Base-by-base conservation (phyloP, 2,888 invertebrate genomes). In the Drosophila monieri region DNA sequence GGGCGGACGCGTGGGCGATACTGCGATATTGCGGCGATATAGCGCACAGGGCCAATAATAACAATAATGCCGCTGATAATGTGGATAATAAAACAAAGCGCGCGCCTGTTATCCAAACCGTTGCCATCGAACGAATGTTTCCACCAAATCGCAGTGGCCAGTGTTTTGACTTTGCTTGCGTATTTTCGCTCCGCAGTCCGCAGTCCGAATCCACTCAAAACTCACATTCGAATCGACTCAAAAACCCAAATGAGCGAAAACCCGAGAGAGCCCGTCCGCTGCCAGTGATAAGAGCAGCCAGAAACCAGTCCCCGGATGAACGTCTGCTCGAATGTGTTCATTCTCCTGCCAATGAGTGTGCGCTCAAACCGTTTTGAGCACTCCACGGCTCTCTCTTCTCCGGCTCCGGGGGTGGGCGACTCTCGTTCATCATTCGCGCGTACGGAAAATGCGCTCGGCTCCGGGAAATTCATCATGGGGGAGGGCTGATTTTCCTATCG, bases 41-140 rank as follows among this genome's bases (percentile, higher is more conserved):
- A 49, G 58, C 43, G 53, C 58, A 74, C 73, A 74, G 72, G 85
- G 77, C 78, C 77, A 88, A 87, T 89, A 87, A 87, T 89, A 90
- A 90, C 88, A 89, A 90, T 88, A 89, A 90, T 88, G 85, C 80
- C 88, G 90, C 83, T 89, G 90, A 90, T 90, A 89, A 90, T 89
- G 69, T 69, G 77, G 88, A 89, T 89, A 90, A 91, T 90, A 91
- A 91, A 91, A 90, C 88, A 90, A 90, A 90, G 90, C 90, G 91
- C 91, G 91, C 92, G 91, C 90, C 92, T 92, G 90, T 88, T 84
- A 90, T 90, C 91, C 90, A 90, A 91, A 90, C 92, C 91, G 92
- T 90, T 91, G 92, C 90, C 90, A 89, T 91, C 90, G 90, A 91
- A 90, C 91, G 92, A 92, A 92, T 92, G 92, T 88, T 35, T 89